Base-by-base conservation (phyloP, 2,888 invertebrate genomes). In the Ectobius pallidus region DNA sequence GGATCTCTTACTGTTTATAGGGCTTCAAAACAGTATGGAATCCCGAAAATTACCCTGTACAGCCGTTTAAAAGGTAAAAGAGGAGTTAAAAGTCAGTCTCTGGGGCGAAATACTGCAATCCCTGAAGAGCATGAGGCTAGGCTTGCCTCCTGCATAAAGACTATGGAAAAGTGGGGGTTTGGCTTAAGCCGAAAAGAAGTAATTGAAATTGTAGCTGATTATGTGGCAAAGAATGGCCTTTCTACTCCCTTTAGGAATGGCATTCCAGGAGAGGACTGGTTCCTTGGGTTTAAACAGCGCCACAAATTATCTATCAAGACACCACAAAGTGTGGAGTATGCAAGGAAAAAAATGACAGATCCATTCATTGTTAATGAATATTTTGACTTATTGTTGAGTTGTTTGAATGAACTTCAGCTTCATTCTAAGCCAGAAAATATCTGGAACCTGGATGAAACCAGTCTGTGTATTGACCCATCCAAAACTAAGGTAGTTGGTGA, bases 281-380 rank as follows among this genome's bases (percentile, higher is more conserved):
- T 80, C 69, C n/a, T 77, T 1, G 67, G 58, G 2, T 81, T 80
- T 75, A 78, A 77, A 72, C 79, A 78, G 62, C 71, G 79, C 20
- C 77, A 81, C 69, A 74, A 76, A 67, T 58, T 82, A n/a, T 79
- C 80, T 20, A 69, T 81, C 18, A 82, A 82, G 78, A 79, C 77
- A 73, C 81, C 81, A 6, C 79, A 82, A 78, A 75, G 77, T 30
- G 79, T 81, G 4, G 81, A 81, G 76, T 77, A 77, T 76, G 75
- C 78, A 74, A 32, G 79, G 79, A 80, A 78, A 71, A 78, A 77
- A 73, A 72, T 67, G 1, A 49, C 70, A 3, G 76, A 79, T 73
- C 79, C 78, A 14, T 79, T 78, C 69, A 65, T 77, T 11, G 76
- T 78, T 22, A 30, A 18, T 32, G 7, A 6, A 2, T 52, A 30